Base-by-base conservation (phyloP, 2,797 vertebrate genomes). In the Hydrocynus forskahlii region DNA sequence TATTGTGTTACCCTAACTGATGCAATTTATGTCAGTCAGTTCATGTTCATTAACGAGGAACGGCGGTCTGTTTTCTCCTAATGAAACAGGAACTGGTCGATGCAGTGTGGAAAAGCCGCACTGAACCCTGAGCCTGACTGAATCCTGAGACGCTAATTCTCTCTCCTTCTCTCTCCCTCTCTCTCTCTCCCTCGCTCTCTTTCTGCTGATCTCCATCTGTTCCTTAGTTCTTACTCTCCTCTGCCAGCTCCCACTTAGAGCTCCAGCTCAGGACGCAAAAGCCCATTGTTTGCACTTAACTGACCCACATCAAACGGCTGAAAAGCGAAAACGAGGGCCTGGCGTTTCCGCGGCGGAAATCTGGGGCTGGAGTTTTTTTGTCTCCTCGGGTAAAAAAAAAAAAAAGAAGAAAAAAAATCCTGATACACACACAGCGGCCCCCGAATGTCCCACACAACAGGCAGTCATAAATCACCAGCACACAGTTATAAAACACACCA, bases 181-280 rank as follows among this genome's bases (percentile, higher is more conserved):
- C 55, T 77, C 62, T 80, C 82, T 72, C 72, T 59, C 57, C 25
- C 43, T 52, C 64, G 54, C 63, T 70, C 77, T 76, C 54, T 78
- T 35, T 83, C 55, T 74, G 29, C 83, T 76, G 67, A 81, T 85
- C 81, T 79, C 83, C 86, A 87, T 85, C 86, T 87, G 81, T 67
- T 85, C 72, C 68, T 64, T 70, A 60, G 68, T 75, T 50, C 66
- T 77, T 79, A 63, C 54, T 7, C 7, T 81, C 52, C 1, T 4
- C 52, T 83, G 69, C 75, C 83, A 81, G 80, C 62, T 85, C 48
- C 16, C 29, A 40, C 72, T 76, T 71, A 73, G 75, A 82, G 76
- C 81, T 85, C 73, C 67, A 45, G 81, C 83, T 83, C 71, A 59
- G 55, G 78, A 83, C 69, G 70, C 75, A 78, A 81, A 70, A 75